Conservation (phyloP, 1,140 invertebrate species). For the Magallana angulata region DNA sequence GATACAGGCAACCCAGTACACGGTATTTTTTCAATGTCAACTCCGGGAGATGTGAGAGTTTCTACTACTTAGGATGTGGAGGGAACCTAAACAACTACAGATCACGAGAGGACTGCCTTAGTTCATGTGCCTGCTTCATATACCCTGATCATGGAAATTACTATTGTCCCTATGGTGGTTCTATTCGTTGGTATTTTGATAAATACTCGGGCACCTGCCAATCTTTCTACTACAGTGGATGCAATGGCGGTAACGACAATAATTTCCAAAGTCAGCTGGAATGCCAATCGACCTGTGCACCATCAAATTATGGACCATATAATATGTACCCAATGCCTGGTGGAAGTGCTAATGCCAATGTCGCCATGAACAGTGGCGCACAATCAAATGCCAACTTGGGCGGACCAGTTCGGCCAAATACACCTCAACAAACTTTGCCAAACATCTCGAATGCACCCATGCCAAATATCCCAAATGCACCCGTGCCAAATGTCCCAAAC, state of each 20-base stretch:
- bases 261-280: background rate
- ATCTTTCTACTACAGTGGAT: background rate
- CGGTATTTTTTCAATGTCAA: background rate
- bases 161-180: background rate
- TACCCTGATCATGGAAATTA: background rate
- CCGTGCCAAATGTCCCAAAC: background rate
- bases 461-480: background rate
- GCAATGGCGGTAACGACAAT: constrained; percentile 1
- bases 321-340: background rate
- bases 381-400: background rate
- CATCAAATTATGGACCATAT: background rate
- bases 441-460: background rate
- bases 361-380: background rate
- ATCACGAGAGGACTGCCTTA: background rate
- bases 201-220: constrained; percentile 10
- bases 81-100: background rate
- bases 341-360: background rate
- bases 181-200: background rate
- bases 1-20: background rate
- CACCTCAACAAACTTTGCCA: too few relatives aligned
- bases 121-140: constrained; percentile 4
- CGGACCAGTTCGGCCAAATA: too few relatives aligned
- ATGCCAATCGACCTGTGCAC: background rate
- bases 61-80: constrained; percentile 3
- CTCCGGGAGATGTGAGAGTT: background rate